Base-by-base conservation (phyloP, 2,113 vertebrate species). In the Cryptotis parvus region DNA sequence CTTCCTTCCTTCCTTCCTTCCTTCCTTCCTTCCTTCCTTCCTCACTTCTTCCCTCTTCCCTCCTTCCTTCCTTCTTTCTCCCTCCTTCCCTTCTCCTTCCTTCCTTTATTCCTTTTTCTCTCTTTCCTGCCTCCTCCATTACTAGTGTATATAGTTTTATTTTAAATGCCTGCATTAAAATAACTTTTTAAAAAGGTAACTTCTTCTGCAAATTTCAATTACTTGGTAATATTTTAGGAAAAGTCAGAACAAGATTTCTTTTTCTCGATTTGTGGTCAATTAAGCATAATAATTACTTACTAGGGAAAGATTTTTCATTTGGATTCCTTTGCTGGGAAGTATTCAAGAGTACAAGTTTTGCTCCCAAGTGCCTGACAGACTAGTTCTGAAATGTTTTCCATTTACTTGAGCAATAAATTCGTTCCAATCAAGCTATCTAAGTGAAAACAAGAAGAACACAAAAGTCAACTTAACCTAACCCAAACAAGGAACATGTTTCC, bases 371-470 rank as follows among this genome's bases (percentile, higher is more conserved):
- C 22, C 26, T 74, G 91, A 69, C 80, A 91, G 31, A 84, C n/a
- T 14, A 35, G 18, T 93, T 95, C 83, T 90, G 39, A 91, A 93
- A 90, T 63, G 24, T 55, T 61, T 91, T 87, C 88, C 14, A 58
- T 91, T 94, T 91, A 76, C 20, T 82, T 37, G 33, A 90, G 45
- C 16, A 89, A 76, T 63, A 86, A 58, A 69, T 69, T 65, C n/a
- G 39, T 92, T 94, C 86, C 27, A 80, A 76, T 91, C 35, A 72
- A 55, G 65, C 20, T n/a, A 39, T 80, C 45, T 92, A 77, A 84
- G n/a, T 87, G 63, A 88, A 94, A 96, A 69, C 45, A 93, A 70
- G 77, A 93, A 49, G 73, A 78, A 90, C 92, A 35, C 83, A 87
- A 91, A n/a, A 84, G 61, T 89, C 90, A 84, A 11, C 55, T 78